phyloP scores from a whole-genome alignment of 2,888 invertebrate species.

The Coelinius sp. region DNA sequence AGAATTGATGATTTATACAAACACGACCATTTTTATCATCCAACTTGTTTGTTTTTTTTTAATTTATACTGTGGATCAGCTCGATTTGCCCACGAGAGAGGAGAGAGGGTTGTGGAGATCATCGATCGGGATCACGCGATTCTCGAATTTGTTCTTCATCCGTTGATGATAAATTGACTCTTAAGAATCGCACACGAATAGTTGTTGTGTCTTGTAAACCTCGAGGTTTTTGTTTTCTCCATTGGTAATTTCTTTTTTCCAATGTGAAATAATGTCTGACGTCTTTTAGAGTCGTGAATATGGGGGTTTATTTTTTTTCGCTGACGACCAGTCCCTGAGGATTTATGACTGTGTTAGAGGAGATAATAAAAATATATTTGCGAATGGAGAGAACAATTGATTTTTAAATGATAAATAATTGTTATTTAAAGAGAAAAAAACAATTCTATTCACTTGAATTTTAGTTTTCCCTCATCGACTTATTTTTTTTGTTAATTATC shows the following conservation, averaged over 20 bases:
- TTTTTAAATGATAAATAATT: neutral
- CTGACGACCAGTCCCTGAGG: conserved; percentile 66
- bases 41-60: neutral
- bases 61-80: conserved; percentile 20
- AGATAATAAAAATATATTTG: conserved; percentile 46
- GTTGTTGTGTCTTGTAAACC: neutral
- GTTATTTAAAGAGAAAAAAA: neutral
- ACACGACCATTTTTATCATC: conserved; percentile 28
- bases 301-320: conserved; percentile 55
- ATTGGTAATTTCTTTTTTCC: conserved; percentile 10
- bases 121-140: conserved; percentile 22
- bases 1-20: conserved; percentile 38
- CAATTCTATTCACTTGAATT: too few species aligned
- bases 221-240: neutral
- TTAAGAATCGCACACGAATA: conserved; percentile 5
- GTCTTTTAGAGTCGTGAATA: neutral
- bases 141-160: conserved; percentile 13
- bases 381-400: neutral
- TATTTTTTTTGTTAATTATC: neutral
- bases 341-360: conserved; percentile 62
- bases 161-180: conserved; percentile 3
- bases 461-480: neutral
- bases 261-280: neutral
- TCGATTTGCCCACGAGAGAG: neutral
- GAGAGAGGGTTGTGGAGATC: neutral